phyloP scores from a whole-genome alignment of 2,888 invertebrate species.

The Drosophila heteroneura region DNA sequence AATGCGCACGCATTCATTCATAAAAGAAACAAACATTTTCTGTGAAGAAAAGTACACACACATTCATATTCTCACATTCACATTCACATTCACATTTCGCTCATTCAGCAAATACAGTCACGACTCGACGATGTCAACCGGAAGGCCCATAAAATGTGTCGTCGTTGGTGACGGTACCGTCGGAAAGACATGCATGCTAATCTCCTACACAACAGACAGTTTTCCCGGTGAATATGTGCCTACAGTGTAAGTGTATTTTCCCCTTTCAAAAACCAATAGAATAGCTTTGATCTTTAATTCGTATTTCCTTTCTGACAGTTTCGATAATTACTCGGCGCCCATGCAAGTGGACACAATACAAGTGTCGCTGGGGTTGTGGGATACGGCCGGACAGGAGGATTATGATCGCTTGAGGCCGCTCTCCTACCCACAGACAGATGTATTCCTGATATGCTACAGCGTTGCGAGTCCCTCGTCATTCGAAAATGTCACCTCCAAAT shows the following conservation, averaged over 20 bases:
- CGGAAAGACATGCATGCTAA: slow-evolving; percentile 97
- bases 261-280: not conserved
- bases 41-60: slow-evolving; percentile 13
- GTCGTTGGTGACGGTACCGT: slow-evolving; percentile 97
- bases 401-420: slow-evolving; percentile 98
- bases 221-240: slow-evolving; percentile 98
- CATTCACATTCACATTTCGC: slow-evolving; percentile 38
- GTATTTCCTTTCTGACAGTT: slow-evolving; percentile 86
- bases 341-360: slow-evolving; percentile 99
- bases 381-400: slow-evolving; percentile 97
- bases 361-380: slow-evolving; percentile 98
- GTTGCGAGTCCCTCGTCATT: slow-evolving; percentile 99
- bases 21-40: slow-evolving; percentile 39
- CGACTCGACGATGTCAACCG: slow-evolving; percentile 91
- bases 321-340: slow-evolving; percentile 99
- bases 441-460: slow-evolving; percentile 99
- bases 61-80: slow-evolving; percentile 19
- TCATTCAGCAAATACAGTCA: slow-evolving; percentile 62
- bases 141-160: slow-evolving; percentile 96
- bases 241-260: slow-evolving; percentile 92
- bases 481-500: slow-evolving; percentile 99
- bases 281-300: slow-evolving; percentile 6
- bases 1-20: slow-evolving; percentile 68
- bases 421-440: slow-evolving; percentile 99
- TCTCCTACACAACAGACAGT: slow-evolving; percentile 96